Base-by-base conservation (phyloP, 2,113 vertebrate genomes). In the Maccullochella peelii region DNA sequence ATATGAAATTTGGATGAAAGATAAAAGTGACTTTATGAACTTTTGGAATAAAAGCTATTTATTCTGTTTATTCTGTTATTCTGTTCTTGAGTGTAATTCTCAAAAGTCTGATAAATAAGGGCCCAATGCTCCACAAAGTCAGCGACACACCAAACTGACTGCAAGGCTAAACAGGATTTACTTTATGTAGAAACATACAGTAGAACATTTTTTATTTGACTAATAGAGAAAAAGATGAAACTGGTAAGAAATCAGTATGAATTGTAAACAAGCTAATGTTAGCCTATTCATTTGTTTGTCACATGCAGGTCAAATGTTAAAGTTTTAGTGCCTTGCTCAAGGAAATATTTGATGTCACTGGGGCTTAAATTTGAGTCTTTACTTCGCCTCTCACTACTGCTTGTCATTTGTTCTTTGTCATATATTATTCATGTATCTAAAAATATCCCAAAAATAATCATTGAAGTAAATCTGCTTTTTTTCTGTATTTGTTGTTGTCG, bases 361-460 rank as follows among this genome's bases (percentile, higher is more conserved):
- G 0, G 11, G 18, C 44, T 74, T 4, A 47, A 21, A 25, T 66
- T 27, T 21, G 52, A 25, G 23, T 38, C 15, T 25, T 23, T 3
- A 23, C 21, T 58, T 79, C 14, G 21, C 21, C 20, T 78, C 40
- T 57, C 14, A 30, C 38, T 27, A 7, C 55, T 40, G 16, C 21
- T 57, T 21, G 25, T 58, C 68, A 58, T 78, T 47, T 54, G 6
- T 49, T 58, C 63, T 80, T 55, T 78, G 27, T 52, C 40, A 47
- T 38, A 27, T 36, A n/a, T 58, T 67, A 66, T 74, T 83, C 15
- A 42, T 50, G 73, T n/a, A 66, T 61, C 66, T 73, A 57, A 68
- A 68, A 44, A 75, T 71, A 61, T 77, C 38, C n/a, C 44, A 40
- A 27, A 52, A 80, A 18, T 44, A 77, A 78, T 73, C 20, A 74